A percentile compares a stretch with the other conserved stretches of the same genome.
Conservation (phyloP, 2,888 invertebrate genomes). For the Trissolcus brochymenae region DNA sequence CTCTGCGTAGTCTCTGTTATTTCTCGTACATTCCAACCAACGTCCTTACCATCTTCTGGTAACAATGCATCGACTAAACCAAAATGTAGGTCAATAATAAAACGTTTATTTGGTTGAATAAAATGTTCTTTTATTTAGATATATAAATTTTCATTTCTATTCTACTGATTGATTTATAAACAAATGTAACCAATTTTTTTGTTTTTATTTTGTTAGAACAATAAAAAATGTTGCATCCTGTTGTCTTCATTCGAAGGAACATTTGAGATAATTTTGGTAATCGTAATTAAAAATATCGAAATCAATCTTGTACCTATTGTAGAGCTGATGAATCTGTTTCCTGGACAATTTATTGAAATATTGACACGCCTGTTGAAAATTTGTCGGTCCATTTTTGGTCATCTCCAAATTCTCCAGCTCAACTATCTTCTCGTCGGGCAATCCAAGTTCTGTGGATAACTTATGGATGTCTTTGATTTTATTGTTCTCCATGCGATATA, state of each 20-base stretch:
- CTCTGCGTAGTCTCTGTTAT: no score
- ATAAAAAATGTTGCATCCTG: no score
- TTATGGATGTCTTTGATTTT: conserved; percentile 63
- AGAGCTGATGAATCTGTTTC: conserved; percentile 65
- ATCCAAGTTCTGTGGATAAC: conserved; percentile 63
- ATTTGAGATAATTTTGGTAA: conserved; percentile 66
- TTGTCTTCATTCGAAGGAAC: conserved; percentile 57
- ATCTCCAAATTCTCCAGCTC: conserved; percentile 64
- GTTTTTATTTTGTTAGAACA: no score
- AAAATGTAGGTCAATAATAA: no score
- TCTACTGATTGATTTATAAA: no score
- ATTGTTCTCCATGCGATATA: conserved; percentile 70
- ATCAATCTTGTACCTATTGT: conserved; percentile 70
- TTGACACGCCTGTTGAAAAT: conserved; percentile 67
- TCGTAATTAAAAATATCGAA: conserved; percentile 74
- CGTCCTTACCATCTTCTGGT: no score
- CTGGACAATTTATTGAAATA: conserved; percentile 69
- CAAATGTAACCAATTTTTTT: no score
- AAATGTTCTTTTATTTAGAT: no score
- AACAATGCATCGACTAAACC: no score
- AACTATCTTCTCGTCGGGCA: conserved; percentile 49
- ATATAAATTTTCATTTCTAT: no score
- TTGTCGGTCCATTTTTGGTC: conserved; percentile 65
- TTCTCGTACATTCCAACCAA: no score
- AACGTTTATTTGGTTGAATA: no score